Evolutionary conservation across 2,113 vertebrate species (phyloP).

Genomic region (Hiodon tergisus): DNA sequence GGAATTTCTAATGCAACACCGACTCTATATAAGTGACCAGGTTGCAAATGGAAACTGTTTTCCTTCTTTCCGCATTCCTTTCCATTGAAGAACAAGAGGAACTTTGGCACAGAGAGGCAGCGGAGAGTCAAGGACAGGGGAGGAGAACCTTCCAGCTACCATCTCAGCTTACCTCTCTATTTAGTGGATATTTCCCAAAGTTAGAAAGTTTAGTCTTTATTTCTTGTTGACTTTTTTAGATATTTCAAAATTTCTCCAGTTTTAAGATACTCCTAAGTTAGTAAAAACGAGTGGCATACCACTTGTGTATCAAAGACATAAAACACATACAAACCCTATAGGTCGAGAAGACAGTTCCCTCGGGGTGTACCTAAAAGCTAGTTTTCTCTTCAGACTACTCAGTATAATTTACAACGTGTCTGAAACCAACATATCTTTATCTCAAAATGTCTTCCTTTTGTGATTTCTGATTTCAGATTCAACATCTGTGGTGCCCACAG

Average conservation of each 20-base stretch:
- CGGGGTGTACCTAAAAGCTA: not conserved
- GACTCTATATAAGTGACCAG: not conserved
- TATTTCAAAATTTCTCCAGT: not conserved
- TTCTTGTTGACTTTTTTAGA: not conserved
- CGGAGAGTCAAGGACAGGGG: not conserved
- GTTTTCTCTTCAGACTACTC: not conserved
- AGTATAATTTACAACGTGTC: not conserved
- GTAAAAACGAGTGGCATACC: not conserved
- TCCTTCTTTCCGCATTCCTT: not conserved
- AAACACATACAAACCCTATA: not conserved
- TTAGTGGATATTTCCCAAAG: not conserved
- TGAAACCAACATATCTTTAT: not conserved
- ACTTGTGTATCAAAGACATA: not conserved
- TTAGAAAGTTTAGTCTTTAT: not conserved
- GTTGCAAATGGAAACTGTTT: not conserved
- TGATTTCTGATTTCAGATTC: not conserved
- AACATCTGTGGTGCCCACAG: too few relatives aligned
- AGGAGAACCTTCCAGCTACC: not conserved
- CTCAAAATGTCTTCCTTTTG: not conserved
- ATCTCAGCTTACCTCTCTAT: not conserved
- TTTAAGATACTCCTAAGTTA: not conserved
- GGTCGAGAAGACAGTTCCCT: not conserved
- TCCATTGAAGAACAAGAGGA: not conserved
- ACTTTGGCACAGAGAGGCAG: slow-evolving; percentile 13
- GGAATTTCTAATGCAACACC: not conserved